These are phyloP conservation scores for Meriones unguiculatus DNA, from an alignment of 2,113 vertebrate genomes.

Conservation along the genomic window DNA sequence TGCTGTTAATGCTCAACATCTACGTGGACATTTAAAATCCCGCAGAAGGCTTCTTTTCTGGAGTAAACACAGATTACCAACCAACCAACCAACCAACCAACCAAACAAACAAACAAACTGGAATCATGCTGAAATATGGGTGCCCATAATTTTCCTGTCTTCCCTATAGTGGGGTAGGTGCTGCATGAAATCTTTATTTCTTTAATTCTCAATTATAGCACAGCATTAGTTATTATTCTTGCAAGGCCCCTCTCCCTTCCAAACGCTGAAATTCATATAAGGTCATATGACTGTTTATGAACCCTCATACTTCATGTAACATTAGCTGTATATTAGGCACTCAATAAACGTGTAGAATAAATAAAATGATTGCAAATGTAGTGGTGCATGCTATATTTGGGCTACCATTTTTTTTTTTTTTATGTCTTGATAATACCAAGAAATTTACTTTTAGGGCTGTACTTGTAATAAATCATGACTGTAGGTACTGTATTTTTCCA, in stretches of 20 bases:
- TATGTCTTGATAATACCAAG: not conserved
- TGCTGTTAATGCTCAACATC: conserved; percentile 54
- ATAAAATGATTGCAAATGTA: not conserved
- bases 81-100: no score
- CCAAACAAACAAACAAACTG: not conserved
- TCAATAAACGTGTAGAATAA: not conserved
- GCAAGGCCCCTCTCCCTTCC: not conserved
- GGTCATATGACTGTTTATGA: not conserved
- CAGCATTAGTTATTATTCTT: not conserved
- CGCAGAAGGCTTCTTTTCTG: not conserved
- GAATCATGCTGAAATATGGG: not conserved
- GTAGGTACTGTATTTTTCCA: not conserved
- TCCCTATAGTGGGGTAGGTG: not conserved
- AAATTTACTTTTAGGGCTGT: not conserved
- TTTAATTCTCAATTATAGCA: not conserved
- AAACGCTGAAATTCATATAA: not conserved
- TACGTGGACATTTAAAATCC: conserved; percentile 53
- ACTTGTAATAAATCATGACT: not conserved
- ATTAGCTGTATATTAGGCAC: not conserved
- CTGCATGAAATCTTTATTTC: not conserved
- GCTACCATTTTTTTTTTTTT: not conserved
- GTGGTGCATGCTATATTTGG: not conserved
- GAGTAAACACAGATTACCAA: not conserved
- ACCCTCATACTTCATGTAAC: not conserved
- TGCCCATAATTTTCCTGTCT: not conserved